Percentiles rank a stretch among this genome's conserved stretches.
phyloP scores from a whole-genome alignment of 2,888 invertebrate species.

The Drosophila monieri region DNA sequence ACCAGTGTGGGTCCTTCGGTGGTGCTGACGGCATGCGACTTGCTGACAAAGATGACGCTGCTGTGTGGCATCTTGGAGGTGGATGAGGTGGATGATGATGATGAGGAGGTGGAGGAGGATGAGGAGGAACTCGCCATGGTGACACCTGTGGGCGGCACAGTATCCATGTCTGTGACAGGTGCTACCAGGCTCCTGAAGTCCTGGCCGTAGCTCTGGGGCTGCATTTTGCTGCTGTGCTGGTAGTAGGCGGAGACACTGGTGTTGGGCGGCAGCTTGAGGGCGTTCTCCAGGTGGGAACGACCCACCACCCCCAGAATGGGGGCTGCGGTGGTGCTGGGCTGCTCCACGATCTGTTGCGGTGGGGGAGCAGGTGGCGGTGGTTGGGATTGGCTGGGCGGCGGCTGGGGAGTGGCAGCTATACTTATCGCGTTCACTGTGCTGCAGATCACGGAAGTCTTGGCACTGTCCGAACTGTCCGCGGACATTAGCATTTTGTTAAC shows the following conservation, averaged over 20 bases:
- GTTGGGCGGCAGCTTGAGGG: constrained; percentile 82
- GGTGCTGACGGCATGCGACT: constrained; percentile 53
- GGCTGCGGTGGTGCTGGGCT: constrained; percentile 43
- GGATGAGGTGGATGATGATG: too few species aligned
- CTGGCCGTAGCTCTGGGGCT: constrained; percentile 29
- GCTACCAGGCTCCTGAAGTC: constrained; percentile 55
- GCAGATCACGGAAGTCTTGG: constrained; percentile 81
- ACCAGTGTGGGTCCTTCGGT: constrained; percentile 26
- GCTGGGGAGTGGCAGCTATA: constrained; percentile 43
- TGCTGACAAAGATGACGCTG: constrained; percentile 83
- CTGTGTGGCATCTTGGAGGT: constrained; percentile 79
- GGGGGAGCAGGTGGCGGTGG: constrained; percentile 23
- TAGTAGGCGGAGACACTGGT: constrained; percentile 82
- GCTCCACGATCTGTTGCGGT: constrained; percentile 23
- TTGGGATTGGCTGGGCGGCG: constrained; percentile 15
- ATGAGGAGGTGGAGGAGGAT: neutral
- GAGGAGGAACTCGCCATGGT: constrained; percentile 60
- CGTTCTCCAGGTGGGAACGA: constrained; percentile 82
- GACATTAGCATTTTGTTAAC: constrained; percentile 83
- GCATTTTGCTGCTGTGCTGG: constrained; percentile 81
- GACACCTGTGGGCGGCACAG: constrained; percentile 79
- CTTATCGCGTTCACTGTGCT: constrained; percentile 27
- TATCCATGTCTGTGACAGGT: constrained; percentile 82
- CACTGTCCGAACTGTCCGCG: constrained; percentile 83
- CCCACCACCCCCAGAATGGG: constrained; percentile 66